Conservation (phyloP, 2,797 vertebrate genomes). For the Parambassis ranga region DNA sequence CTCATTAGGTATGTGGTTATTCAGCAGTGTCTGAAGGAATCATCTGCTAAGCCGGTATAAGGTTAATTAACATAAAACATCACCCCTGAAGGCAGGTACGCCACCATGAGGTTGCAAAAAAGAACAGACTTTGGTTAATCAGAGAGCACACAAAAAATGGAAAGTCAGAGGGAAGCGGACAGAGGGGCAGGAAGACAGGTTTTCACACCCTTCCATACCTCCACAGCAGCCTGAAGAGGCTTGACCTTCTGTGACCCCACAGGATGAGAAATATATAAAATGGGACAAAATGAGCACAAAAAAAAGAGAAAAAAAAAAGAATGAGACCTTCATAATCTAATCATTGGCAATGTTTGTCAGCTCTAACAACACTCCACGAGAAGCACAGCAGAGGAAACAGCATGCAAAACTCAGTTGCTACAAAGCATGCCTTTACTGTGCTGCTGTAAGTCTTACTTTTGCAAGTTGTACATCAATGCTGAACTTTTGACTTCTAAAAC, state of each 20-base stretch:
- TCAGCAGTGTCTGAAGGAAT: neutral
- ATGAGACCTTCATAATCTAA: conserved; percentile 51
- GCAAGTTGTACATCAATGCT: neutral
- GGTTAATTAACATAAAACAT: neutral
- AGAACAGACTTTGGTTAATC: conserved; percentile 11
- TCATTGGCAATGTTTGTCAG: conserved; percentile 8
- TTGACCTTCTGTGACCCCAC: conserved; percentile 71
- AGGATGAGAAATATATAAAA: conserved; percentile 66
- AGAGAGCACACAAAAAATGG: conserved; percentile 8
- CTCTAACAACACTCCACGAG: conserved; percentile 18
- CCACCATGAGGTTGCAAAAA: neutral
- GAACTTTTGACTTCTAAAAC: neutral
- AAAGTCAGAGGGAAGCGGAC: conserved; percentile 15
- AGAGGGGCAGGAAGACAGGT: conserved; percentile 42
- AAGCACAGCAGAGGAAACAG: conserved; percentile 33
- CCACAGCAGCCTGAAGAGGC: conserved; percentile 70
- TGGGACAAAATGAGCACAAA: conserved; percentile 56
- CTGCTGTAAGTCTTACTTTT: conserved; percentile 4
- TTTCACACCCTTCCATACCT: conserved; percentile 77
- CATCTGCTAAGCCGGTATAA: neutral
- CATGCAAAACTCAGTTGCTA: conserved; percentile 63
- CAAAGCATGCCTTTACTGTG: conserved; percentile 33
- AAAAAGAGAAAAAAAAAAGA: conserved; percentile 39
- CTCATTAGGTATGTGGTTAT: too few species aligned
- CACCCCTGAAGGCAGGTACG: neutral